Evolutionary conservation across 2,888 invertebrate genomes (phyloP).

Genomic region (Glaucopsyche alexis): DNA sequence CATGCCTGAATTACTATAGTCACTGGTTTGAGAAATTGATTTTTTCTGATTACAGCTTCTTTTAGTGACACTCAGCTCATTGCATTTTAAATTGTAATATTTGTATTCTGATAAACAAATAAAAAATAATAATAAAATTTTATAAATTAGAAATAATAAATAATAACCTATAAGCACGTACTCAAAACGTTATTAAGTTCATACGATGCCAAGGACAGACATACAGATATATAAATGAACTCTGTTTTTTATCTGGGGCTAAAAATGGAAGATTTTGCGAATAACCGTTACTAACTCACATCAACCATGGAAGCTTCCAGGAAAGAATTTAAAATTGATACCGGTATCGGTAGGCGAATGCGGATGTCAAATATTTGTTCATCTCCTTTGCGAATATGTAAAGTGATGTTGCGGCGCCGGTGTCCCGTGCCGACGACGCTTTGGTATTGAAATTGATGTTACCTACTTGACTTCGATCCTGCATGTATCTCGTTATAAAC

Average conservation of each 20-base stretch:
- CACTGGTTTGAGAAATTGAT: slow-evolving; percentile 6
- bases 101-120: background rate
- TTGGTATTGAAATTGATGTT: slow-evolving; percentile 14
- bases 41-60: background rate
- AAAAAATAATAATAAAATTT: background rate
- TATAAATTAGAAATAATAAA: no score
- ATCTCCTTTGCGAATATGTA: slow-evolving; percentile 22
- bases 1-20: background rate
- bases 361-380: slow-evolving; percentile 19
- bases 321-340: slow-evolving; percentile 20
- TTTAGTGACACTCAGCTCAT: background rate
- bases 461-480: slow-evolving; percentile 7
- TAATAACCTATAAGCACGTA: no score
- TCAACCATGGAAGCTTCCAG: background rate
- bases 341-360: slow-evolving; percentile 11
- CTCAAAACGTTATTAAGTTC: no score
- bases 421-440: background rate
- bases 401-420: slow-evolving; percentile 2
- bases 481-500: background rate
- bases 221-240: no score
- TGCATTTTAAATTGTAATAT: background rate
- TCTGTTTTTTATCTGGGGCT: no score
- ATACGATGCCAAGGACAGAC: no score
- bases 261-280: background rate
- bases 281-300: background rate